Conservation (phyloP, 2,113 vertebrate species). For the Anoura caudifer region DNA sequence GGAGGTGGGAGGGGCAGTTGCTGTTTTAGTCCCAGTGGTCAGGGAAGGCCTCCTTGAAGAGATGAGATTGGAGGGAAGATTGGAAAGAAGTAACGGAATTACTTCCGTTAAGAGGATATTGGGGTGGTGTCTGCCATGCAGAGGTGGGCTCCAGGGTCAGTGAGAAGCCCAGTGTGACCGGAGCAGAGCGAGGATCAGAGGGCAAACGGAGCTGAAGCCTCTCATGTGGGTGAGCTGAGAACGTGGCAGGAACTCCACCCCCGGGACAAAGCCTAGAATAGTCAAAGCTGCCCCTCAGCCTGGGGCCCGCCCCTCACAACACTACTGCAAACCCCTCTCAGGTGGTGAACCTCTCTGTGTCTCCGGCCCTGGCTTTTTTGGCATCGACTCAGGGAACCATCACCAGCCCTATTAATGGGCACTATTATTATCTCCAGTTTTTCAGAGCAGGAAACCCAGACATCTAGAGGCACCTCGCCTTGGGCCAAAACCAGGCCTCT, state of each 20-base stretch:
- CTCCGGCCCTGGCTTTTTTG: background rate
- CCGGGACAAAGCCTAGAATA: background rate
- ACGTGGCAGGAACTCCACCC: background rate
- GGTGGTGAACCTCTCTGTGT: background rate
- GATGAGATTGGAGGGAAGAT: background rate
- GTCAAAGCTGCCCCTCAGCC: background rate
- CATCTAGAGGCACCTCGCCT: background rate
- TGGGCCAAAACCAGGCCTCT: background rate
- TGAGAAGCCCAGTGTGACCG: background rate
- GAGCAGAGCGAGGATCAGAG: background rate
- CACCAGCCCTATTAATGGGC: background rate
- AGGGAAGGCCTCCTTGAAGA: background rate
- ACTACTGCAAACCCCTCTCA: background rate
- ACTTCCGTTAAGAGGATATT: background rate
- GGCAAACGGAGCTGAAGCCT: background rate
- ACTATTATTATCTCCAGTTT: background rate
- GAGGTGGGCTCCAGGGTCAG: background rate
- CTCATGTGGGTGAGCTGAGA: background rate
- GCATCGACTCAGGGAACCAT: background rate
- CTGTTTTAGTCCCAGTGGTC: background rate
- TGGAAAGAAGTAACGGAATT: background rate
- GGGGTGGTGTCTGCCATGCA: background rate
- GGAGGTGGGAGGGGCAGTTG: background rate
- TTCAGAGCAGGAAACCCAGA: conserved; percentile 48
- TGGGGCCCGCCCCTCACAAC: background rate